phyloP scores from a whole-genome alignment of 2,888 invertebrate species.

The Ichneumoninae sp. region DNA sequence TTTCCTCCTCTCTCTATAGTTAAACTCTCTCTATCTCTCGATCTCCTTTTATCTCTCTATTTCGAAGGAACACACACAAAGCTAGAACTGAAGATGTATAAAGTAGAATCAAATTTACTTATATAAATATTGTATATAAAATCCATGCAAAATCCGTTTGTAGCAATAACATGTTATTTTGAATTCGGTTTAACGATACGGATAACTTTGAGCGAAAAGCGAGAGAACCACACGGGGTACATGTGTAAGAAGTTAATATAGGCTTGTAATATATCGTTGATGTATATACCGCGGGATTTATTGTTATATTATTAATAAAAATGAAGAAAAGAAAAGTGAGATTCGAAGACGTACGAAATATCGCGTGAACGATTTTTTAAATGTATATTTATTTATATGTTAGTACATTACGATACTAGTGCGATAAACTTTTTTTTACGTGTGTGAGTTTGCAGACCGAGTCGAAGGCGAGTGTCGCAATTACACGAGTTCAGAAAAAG shows the following conservation, averaged over 20 bases:
- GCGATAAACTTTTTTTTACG: no score
- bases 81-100: constrained; percentile 71
- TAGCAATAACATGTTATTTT: constrained; percentile 74
- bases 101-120: constrained; percentile 63
- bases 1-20: background rate
- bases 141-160: constrained; percentile 44
- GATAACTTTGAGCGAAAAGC: constrained; percentile 62
- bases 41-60: constrained; percentile 30
- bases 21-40: constrained; percentile 3
- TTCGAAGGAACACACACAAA: constrained; percentile 25
- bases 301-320: constrained; percentile 82
- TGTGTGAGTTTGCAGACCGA: no score
- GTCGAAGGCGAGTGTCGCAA: no score
- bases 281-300: constrained; percentile 82
- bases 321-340: constrained; percentile 70
- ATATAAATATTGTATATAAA: constrained; percentile 69
- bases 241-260: constrained; percentile 63
- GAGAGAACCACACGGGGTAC: constrained; percentile 58
- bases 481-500: no score
- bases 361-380: constrained; percentile 76
- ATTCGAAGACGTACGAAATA: constrained; percentile 68
- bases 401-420: no score
- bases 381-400: constrained; percentile 74
- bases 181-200: constrained; percentile 66
- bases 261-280: constrained; percentile 82